Conservation (phyloP, 37 sponge, comb jelly and placozoan species). For the Diacarnus erythraeanus region DNA sequence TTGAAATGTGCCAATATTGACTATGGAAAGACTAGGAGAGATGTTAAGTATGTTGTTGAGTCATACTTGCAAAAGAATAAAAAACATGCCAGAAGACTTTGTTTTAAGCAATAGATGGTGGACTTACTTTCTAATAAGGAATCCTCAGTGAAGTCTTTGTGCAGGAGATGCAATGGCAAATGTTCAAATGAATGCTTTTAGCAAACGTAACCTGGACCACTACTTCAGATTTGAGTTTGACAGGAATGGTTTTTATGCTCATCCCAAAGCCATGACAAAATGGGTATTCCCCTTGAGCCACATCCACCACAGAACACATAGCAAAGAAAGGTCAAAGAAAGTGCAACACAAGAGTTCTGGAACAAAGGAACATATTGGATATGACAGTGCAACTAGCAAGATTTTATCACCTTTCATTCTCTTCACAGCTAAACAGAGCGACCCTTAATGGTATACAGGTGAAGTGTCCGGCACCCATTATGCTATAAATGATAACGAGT, state of each 20-base stretch:
- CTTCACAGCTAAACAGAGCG: slow-evolving; percentile 10
- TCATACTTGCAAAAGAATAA: too few relatives aligned
- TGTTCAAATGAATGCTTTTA: background rate
- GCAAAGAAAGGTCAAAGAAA: slow-evolving; percentile 11
- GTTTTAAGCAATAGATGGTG: too few relatives aligned
- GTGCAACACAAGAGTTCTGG: slow-evolving; percentile 1
- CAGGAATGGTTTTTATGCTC: background rate
- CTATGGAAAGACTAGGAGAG: slow-evolving; percentile 8
- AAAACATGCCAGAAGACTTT: too few relatives aligned
- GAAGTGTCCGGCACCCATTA: slow-evolving; percentile 57
- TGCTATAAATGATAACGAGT: slow-evolving; percentile 10
- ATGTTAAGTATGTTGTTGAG: too few relatives aligned
- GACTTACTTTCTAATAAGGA: background rate
- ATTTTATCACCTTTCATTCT: slow-evolving; percentile 13
- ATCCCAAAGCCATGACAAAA: too few relatives aligned
- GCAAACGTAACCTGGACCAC: background rate
- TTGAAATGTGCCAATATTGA: background rate
- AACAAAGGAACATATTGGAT: slow-evolving; percentile 5
- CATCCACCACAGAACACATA: slow-evolving; percentile 4
- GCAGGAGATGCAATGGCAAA: slow-evolving; percentile 8
- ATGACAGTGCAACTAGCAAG: slow-evolving; percentile 19
- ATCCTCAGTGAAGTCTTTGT: background rate
- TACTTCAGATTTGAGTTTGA: background rate
- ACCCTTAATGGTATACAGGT: background rate
- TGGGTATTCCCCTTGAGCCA: slow-evolving; percentile 17